These are phyloP conservation scores for Spizaetus ornatus DNA, from an alignment of 2,113 vertebrate genomes.

Conservation along the genomic window DNA sequence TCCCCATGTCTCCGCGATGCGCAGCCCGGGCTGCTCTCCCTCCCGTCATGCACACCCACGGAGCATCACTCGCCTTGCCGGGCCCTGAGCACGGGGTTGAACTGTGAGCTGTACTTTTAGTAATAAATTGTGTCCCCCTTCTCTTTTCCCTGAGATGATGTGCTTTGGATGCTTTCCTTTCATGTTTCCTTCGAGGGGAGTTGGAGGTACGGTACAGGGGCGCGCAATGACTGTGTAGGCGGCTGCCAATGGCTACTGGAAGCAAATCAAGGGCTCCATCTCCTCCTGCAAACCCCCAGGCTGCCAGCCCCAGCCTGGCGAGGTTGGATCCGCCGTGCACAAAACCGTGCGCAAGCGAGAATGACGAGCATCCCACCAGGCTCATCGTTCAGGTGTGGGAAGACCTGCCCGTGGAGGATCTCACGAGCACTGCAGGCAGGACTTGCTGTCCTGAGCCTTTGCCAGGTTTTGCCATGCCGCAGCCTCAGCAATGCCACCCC, in stretches of 20 bases:
- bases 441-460: not conserved
- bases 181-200: not conserved
- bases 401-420: not conserved
- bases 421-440: not conserved
- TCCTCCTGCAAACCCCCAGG: not conserved
- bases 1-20: rapidly evolving
- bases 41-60: rapidly evolving
- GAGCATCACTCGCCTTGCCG: not conserved
- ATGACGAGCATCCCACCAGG: not conserved
- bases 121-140: rapidly evolving
- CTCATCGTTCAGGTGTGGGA: not conserved
- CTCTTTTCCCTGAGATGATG: rapidly evolving
- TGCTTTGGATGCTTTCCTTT: not conserved
- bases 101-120: not conserved
- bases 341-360: rapidly evolving
- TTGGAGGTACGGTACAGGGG: not conserved
- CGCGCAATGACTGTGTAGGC: not conserved
- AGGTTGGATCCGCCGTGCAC: not conserved
- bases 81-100: not conserved
- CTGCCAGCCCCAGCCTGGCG: not conserved
- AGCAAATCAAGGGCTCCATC: not conserved
- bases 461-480: not conserved
- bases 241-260: not conserved
- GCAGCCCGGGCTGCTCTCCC: not conserved
- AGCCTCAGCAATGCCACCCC: not conserved